These are phyloP conservation scores for Hydrolagus colliei DNA, from an alignment of 2,797 vertebrate genomes.

Conservation along the genomic window DNA sequence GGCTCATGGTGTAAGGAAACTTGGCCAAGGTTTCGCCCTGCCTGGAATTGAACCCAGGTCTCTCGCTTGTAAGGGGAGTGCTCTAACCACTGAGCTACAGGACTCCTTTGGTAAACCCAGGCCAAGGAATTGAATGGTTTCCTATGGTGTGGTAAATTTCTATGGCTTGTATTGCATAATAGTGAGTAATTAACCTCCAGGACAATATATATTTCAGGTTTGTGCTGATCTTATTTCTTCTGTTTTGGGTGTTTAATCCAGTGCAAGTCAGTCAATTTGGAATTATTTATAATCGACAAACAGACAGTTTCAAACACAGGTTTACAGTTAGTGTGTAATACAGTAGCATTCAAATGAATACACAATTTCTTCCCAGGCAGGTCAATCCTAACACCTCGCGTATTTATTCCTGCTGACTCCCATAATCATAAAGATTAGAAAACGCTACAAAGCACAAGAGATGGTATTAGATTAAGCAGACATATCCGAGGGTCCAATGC, in stretches of 20 bases:
- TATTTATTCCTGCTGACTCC: neutral
- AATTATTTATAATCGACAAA: constrained; percentile 9
- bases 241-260: neutral
- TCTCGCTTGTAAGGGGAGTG: no score
- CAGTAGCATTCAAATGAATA: neutral
- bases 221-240: no score
- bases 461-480: neutral
- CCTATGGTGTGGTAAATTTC: no score
- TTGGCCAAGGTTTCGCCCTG: no score
- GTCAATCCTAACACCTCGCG: neutral
- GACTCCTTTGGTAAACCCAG: no score
- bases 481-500: constrained; percentile 9
- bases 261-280: neutral
- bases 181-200: neutral
- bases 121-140: no score
- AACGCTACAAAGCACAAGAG: neutral
- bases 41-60: no score
- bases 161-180: neutral
- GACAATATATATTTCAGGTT: neutral
- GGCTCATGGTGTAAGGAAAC: no score
- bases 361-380: neutral
- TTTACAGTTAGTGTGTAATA: neutral
- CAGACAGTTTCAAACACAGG: neutral
- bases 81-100: no score
- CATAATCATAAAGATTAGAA: neutral